A percentile compares a stretch with the other conserved stretches of the same genome.
Evolutionary conservation across 2,888 invertebrate genomes (phyloP).

Genomic region (Apodemia duryi): DNA sequence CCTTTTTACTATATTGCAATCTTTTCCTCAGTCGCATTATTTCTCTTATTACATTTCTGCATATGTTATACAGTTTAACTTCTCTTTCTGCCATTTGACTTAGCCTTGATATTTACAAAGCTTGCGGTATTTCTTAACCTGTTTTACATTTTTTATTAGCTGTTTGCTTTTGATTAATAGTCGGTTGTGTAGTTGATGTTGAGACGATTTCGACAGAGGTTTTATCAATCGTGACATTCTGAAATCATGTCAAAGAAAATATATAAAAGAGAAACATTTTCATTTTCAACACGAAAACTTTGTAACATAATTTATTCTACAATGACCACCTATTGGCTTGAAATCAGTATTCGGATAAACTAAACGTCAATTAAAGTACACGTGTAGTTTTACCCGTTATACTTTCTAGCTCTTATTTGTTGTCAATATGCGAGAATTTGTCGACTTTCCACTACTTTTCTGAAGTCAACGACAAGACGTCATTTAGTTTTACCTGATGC

Average conservation of each 20-base stretch:
- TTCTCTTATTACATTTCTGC: background rate
- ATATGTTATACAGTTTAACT: constrained; percentile 2
- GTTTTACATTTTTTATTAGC: background rate
- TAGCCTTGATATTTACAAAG: background rate
- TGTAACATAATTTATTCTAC: no score
- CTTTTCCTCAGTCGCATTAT: background rate
- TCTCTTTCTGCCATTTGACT: constrained; percentile 74
- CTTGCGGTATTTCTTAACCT: background rate
- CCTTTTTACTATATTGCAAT: background rate
- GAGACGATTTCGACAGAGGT: background rate
- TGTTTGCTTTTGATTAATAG: no score
- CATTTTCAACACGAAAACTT: no score
- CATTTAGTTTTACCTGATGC: no score
- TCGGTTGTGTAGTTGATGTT: background rate
- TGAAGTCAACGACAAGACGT: no score
- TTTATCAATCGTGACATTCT: background rate
- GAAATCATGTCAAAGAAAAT: background rate
- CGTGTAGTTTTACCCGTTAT: no score
- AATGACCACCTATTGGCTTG: no score
- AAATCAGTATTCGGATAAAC: no score
- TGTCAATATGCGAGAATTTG: no score
- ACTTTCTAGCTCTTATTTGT: no score
- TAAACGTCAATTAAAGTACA: no score
- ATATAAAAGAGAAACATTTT: background rate
- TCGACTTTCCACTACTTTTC: no score